Evolutionary conservation across 2,888 invertebrate species (phyloP), one percentile per base, ranked within the genome.

Genomic region (Neoaliturus tenellus): DNA sequence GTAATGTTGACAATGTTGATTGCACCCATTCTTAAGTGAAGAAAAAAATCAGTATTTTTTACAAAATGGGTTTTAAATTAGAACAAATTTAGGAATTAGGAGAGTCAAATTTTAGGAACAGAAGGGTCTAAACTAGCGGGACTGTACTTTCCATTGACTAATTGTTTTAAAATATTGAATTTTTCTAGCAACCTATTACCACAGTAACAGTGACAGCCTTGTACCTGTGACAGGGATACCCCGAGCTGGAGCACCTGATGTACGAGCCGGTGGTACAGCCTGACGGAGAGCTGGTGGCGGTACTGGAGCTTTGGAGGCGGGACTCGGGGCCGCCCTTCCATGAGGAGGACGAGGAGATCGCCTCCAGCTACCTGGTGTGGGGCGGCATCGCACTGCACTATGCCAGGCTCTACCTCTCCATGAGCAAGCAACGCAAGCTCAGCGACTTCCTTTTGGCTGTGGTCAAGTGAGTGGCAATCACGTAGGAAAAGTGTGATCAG

Each of bases 401-500:
- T 88, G 93, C 94, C 39, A 94, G 94, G 87, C 91, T 95, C 84
- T 95, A 94, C 89, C 90, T 93, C 86, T 93, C 92, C 87, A 95
- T 95, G 92, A 93, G 93, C 86, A 94, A 94, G 88, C 95, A 96
- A 89, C 92, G 94, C 84, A 94, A 94, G 87, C 92, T 96, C 86
- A 95, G 95, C 73, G 95, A 95, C 85, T 96, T 96, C 89, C 92
- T 97, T 0, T 90, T 97, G 78, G 94, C 94, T 80, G 96, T 97
- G 44, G 96, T 96, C 73, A 96, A 95, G 96, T 96, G 91, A 93
- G 94, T 51, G 6, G n/a, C 17, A n/a, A 5, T 39, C 12, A 8
- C 39, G 6, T 39, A n/a, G n/a, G 5, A 8, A 8, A 8, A 39
- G 39, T 12, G 39, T 5, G 39, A 39, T 39, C 5, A 39, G 39